Evolutionary conservation across 2,113 vertebrate species (phyloP).

Genomic region (Albula goreensis): DNA sequence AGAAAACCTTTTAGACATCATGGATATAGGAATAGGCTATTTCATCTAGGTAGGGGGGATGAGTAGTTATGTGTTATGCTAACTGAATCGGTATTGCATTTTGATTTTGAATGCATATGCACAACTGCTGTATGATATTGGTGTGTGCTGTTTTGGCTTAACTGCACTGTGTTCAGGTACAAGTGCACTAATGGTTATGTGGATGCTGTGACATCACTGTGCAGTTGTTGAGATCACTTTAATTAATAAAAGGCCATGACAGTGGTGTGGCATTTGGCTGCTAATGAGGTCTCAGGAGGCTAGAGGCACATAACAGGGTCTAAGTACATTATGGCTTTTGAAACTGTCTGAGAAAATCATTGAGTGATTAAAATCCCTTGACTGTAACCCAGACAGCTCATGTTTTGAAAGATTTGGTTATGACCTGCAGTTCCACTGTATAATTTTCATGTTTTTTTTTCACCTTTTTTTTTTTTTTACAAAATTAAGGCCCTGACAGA

Average conservation of each 20-base stretch:
- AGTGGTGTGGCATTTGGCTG: not conserved
- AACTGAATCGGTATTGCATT: not conserved
- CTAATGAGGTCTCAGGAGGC: constrained; percentile 10
- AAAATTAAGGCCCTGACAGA: no score
- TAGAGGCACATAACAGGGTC: not conserved
- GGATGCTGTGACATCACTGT: not conserved
- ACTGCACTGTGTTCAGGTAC: not conserved
- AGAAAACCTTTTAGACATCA: not conserved
- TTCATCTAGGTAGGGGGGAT: not conserved
- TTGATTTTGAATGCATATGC: not conserved
- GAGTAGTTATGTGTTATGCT: not conserved
- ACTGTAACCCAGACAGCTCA: not conserved
- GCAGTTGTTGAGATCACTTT: constrained; percentile 1
- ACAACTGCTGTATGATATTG: not conserved
- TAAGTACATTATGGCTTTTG: constrained; percentile 12
- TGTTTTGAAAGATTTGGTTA: not conserved
- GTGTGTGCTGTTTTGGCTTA: not conserved
- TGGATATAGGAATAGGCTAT: not conserved
- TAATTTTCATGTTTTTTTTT: not conserved
- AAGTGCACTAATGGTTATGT: not conserved
- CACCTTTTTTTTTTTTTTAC: not conserved
- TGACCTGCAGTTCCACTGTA: not conserved
- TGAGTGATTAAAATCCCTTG: not conserved
- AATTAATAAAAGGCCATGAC: constrained; percentile 13
- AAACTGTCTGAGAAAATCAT: not conserved